Conservation (phyloP, 2,888 invertebrate genomes). For the Thelaira solivaga region DNA sequence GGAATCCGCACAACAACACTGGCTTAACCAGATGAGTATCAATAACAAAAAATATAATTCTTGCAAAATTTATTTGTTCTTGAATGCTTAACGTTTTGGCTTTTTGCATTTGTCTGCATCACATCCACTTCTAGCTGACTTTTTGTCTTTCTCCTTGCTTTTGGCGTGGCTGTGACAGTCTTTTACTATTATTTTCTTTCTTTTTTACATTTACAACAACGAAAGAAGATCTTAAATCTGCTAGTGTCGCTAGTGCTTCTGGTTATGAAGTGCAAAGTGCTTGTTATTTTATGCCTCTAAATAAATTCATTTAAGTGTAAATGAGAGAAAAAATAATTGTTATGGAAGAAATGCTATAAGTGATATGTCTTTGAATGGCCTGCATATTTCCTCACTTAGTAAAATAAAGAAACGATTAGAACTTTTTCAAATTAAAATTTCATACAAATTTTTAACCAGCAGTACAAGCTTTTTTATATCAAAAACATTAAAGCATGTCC, state of each 20-base stretch:
- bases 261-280: constrained; percentile 1
- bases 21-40: no score
- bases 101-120: neutral
- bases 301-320: neutral
- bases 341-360: no score
- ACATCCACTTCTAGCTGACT: neutral
- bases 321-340: no score
- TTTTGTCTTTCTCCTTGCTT: neutral
- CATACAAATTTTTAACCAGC: no score
- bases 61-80: neutral
- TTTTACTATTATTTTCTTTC: neutral
- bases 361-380: no score
- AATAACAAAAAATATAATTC: neutral
- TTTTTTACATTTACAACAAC: neutral
- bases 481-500: neutral
- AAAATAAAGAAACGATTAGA: no score
- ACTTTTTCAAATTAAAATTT: no score
- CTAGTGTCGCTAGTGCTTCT: neutral
- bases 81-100: neutral
- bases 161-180: neutral
- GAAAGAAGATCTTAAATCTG: neutral
- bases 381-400: no score
- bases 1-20: no score
- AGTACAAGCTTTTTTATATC: neutral
- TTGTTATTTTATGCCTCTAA: neutral